phyloP scores from a whole-genome alignment of 2,888 invertebrate species.

The Adelognathus sp. region DNA sequence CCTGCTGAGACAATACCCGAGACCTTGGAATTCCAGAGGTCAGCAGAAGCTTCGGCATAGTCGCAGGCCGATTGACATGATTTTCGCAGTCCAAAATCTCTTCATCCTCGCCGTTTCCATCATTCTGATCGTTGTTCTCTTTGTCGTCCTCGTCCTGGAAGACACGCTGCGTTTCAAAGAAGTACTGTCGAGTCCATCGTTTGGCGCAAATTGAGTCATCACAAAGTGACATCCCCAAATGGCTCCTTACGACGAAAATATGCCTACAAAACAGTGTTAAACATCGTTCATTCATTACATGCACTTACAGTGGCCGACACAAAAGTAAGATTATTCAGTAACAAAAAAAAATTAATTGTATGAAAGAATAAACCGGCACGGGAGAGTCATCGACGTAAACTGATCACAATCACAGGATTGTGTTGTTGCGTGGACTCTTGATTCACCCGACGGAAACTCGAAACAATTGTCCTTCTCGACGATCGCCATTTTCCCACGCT shows the following conservation, averaged over 20 bases:
- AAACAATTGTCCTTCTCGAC: not conserved
- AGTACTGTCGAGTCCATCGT: slow-evolving; percentile 47
- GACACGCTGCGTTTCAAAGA: slow-evolving; percentile 24
- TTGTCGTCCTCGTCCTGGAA: not conserved
- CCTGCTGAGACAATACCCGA: slow-evolving; percentile 8
- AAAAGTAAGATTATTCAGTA: not conserved
- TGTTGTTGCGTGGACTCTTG: not conserved
- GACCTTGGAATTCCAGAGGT: not conserved
- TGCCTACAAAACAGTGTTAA: slow-evolving; percentile 24
- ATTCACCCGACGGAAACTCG: not conserved
- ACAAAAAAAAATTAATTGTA: not conserved
- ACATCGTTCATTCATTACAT: not conserved
- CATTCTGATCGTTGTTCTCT: not conserved
- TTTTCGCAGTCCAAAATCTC: too few species aligned
- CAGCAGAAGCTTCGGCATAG: not conserved
- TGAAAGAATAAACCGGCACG: slow-evolving; percentile 32
- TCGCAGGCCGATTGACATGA: not conserved
- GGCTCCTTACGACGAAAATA: slow-evolving; percentile 24
- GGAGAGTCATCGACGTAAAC: slow-evolving; percentile 37
- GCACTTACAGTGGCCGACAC: not conserved
- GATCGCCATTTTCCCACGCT: not conserved
- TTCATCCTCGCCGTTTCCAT: not conserved
- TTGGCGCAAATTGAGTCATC: slow-evolving; percentile 36
- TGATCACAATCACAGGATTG: slow-evolving; percentile 30
- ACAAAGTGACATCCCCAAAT: slow-evolving; percentile 24